Evolutionary conservation across 2,888 invertebrate genomes (phyloP), one percentile per base, ranked within the genome.

Genomic region (Syritta pipiens): DNA sequence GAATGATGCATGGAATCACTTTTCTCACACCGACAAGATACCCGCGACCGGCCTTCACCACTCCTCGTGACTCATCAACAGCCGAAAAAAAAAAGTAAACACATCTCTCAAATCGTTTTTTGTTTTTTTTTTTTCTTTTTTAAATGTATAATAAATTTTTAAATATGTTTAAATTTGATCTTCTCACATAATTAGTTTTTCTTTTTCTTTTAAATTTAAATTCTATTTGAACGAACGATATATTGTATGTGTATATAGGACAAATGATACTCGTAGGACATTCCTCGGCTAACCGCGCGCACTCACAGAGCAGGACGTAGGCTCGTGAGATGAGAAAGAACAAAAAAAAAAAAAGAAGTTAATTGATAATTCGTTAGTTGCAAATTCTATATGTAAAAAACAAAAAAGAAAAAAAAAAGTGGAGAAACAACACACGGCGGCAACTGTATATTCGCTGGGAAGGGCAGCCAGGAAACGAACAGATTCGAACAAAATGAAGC

Each of bases 101-200:
- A n/a, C n/a, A n/a, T n/a, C n/a, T n/a, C n/a, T n/a, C n/a, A n/a
- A n/a, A n/a, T n/a, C n/a, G n/a, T n/a, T n/a, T n/a, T n/a, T n/a
- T n/a, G n/a, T n/a, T n/a, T n/a, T n/a, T n/a, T n/a, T n/a, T n/a
- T n/a, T n/a, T n/a, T 48, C 51, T 53, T 12, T 60, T 76, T 63
- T 65, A 44, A 65, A 71, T 77, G 69, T 71, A 77, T 69, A 76
- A 63, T 76, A 69, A 68, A 69, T 55, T 62, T 48, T 71, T 71
- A 59, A 65, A 71, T 71, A 77, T 63, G 35, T 77, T 65, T 59
- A 26, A 60, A 77, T 77, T 77, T 77, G 72, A 77, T 72, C 68
- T 67, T 60, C 37, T 65, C 72, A 72, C 60, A 71, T 65, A 59
- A 63, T 59, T 71, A 28, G 42, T 35, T 55, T 65, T 57, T 12